Percentiles rank a stretch among this genome's conserved stretches.
Evolutionary conservation across 2,797 vertebrate species (phyloP).

Genomic region (Myoxocephalus aenaeus): DNA sequence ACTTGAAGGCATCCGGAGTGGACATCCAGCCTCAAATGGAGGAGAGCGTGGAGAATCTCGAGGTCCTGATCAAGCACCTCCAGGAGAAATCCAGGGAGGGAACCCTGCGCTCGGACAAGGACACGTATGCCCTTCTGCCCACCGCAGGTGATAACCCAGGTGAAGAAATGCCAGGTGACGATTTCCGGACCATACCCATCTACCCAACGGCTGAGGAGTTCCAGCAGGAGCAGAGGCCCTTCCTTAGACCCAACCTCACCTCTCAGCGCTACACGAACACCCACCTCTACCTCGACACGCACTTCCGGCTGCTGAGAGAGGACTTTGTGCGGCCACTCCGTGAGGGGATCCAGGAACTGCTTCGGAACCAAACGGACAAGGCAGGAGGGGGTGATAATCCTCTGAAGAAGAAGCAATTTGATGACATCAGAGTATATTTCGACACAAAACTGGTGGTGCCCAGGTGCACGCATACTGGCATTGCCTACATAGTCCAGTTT

Average conservation of each 20-base stretch:
- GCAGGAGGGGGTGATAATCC: conserved; percentile 50
- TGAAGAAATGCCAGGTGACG: conserved; percentile 62
- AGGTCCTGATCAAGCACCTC: conserved; percentile 84
- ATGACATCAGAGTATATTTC: conserved; percentile 92
- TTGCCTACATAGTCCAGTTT: conserved; percentile 90
- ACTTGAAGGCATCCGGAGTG: conserved; percentile 85
- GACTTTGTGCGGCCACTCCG: conserved; percentile 94
- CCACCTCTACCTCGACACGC: conserved; percentile 91
- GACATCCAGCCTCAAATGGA: conserved; percentile 81
- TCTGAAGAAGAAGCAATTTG: conserved; percentile 84
- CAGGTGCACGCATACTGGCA: conserved; percentile 84
- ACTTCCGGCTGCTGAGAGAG: conserved; percentile 93
- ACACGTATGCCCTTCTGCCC: conserved; percentile 81
- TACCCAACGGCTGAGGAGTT: conserved; percentile 91
- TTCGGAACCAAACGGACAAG: conserved; percentile 72
- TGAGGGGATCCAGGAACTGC: conserved; percentile 89
- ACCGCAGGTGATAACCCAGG: conserved; percentile 58
- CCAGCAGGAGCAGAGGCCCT: conserved; percentile 83
- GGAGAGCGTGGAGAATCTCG: conserved; percentile 81
- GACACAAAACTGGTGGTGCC: conserved; percentile 86
- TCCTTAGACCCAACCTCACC: conserved; percentile 89
- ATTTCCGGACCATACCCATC: conserved; percentile 88
- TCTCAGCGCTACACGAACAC: conserved; percentile 84
- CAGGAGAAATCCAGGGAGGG: conserved; percentile 89
- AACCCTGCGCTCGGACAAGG: conserved; percentile 83